A percentile compares a stretch with the other conserved stretches of the same genome.
These are phyloP conservation scores for Darevskia nairensis DNA, from an alignment of 2,797 vertebrate genomes.

Conservation along the genomic window DNA sequence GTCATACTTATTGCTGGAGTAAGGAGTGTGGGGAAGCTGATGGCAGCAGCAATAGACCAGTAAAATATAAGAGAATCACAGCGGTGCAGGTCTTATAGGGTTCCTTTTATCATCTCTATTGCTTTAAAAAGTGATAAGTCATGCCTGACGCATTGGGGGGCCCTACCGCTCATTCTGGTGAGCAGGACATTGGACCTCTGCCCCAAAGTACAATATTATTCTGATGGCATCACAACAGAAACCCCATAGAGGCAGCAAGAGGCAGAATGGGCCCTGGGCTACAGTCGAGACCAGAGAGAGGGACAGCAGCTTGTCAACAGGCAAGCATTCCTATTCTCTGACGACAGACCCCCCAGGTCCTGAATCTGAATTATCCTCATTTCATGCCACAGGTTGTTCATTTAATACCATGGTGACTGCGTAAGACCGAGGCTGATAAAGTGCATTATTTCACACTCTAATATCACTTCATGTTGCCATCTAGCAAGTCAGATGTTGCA, in stretches of 20 bases:
- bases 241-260: neutral
- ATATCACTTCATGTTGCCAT: neutral
- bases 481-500: neutral
- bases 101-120: too few species aligned
- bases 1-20: neutral
- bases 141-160: too few species aligned
- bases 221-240: neutral
- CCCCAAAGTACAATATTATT: too few species aligned
- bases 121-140: too few species aligned
- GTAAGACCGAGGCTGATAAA: neutral
- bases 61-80: too few species aligned
- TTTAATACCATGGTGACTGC: too few species aligned
- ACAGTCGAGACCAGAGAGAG: neutral
- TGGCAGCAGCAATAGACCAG: neutral
- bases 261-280: neutral
- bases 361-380: neutral
- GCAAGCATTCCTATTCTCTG: neutral
- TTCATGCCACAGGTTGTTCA: neutral
- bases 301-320: too few species aligned
- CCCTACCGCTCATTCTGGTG: too few species aligned
- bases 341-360: neutral
- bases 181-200: too few species aligned
- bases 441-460: constrained; percentile 43
- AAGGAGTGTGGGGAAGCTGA: neutral
- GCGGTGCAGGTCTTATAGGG: too few species aligned